phyloP scores from a whole-genome alignment of 2,888 invertebrate genomes.

The Noctuana brunneofusca region DNA sequence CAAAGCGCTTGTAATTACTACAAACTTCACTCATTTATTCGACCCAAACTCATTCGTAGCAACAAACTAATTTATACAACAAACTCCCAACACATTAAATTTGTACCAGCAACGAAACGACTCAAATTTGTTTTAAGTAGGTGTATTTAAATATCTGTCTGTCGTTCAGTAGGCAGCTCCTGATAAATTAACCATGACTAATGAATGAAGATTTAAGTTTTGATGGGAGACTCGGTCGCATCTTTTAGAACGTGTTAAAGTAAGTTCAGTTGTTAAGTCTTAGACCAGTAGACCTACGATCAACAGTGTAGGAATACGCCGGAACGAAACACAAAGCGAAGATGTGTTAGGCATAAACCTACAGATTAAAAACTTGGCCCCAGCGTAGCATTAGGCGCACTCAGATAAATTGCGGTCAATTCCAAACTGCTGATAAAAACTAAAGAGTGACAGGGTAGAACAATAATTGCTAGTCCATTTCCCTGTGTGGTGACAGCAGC shows the following conservation, averaged over 20 bases:
- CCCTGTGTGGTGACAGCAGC: constrained; percentile 4
- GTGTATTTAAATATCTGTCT: background rate
- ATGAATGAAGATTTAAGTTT: no score
- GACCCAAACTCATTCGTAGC: constrained; percentile 7
- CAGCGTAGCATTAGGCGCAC: background rate
- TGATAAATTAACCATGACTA: no score
- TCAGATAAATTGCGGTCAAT: constrained; percentile 6
- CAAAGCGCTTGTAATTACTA: constrained; percentile 18
- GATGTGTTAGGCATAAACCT: no score
- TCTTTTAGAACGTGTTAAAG: background rate
- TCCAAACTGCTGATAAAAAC: constrained; percentile 3
- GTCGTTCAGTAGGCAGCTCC: background rate
- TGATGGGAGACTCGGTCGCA: no score
- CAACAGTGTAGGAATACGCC: no score
- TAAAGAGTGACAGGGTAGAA: constrained; percentile 3
- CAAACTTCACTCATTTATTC: constrained; percentile 17
- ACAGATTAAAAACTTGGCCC: background rate
- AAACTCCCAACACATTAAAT: no score
- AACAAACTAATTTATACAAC: constrained; percentile 4
- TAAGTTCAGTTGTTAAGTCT: no score
- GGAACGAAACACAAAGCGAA: no score
- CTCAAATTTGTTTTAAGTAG: background rate
- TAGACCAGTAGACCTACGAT: no score
- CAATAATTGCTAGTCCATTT: constrained; percentile 10
- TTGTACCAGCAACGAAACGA: background rate